Conservation (phyloP, 1,140 invertebrate genomes). For the Calephelis nemesis region DNA sequence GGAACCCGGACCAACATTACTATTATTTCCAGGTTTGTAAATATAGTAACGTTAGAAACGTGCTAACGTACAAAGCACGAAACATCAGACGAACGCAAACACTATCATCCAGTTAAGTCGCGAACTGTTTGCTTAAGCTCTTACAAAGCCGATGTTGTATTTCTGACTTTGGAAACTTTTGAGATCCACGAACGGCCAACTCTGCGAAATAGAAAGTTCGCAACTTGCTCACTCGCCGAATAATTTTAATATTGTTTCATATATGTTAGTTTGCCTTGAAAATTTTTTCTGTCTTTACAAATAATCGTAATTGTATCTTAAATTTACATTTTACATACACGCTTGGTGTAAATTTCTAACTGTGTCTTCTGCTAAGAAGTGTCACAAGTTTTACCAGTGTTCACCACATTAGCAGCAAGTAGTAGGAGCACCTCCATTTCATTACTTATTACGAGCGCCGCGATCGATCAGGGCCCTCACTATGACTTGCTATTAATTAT, state of each 20-base stretch:
- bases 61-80: not conserved
- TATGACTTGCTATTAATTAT: too few species aligned
- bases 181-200: constrained; percentile 11
- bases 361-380: too few species aligned
- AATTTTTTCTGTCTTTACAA: constrained; percentile 1
- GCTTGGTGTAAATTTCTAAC: too few species aligned
- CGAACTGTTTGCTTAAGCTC: constrained; percentile 11
- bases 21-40: too few species aligned
- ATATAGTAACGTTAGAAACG: too few species aligned
- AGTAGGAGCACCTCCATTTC: too few species aligned
- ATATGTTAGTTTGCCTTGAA: constrained; percentile 4
- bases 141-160: constrained; percentile 17
- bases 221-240: constrained; percentile 7
- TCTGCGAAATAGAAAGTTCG: constrained; percentile 13
- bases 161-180: constrained; percentile 16
- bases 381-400: too few species aligned
- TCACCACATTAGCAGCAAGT: too few species aligned
- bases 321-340: too few species aligned
- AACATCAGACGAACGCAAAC: constrained; percentile 7
- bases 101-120: constrained; percentile 10
- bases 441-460: too few species aligned
- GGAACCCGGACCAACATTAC: too few species aligned
- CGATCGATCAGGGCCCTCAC: too few species aligned
- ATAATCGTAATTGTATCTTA: not conserved
- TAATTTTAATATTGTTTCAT: constrained; percentile 17